Conservation (phyloP, 2,888 invertebrate species). For the Frankliniella intonsa region DNA sequence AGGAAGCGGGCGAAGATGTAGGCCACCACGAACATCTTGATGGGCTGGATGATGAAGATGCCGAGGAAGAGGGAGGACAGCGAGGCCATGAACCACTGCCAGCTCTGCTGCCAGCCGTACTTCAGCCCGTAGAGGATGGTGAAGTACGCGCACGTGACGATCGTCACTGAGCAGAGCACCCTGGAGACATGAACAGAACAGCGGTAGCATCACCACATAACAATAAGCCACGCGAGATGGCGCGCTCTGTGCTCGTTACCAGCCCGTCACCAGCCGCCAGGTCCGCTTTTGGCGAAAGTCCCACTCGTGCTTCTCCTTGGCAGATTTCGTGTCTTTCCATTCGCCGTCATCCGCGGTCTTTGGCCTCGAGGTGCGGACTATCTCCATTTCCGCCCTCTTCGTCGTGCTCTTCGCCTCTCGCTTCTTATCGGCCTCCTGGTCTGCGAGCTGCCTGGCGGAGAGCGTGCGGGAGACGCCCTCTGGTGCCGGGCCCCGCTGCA, state of each 20-base stretch:
- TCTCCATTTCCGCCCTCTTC: background rate
- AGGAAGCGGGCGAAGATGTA: background rate
- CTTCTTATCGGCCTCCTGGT: background rate
- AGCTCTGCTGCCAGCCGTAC: slow-evolving; percentile 1
- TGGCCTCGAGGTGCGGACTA: background rate
- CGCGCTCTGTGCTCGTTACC: background rate
- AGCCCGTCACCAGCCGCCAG: background rate
- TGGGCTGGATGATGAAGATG: background rate
- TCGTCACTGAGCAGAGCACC: background rate
- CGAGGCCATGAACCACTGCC: background rate
- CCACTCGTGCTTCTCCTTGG: background rate
- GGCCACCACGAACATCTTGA: background rate
- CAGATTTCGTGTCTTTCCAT: too few relatives aligned
- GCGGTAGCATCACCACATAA: too few relatives aligned
- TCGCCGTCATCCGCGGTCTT: background rate
- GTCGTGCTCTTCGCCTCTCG: background rate
- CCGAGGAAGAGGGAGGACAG: background rate
- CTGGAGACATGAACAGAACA: background rate
- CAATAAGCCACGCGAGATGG: too few relatives aligned
- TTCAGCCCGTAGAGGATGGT: slow-evolving; percentile 13
- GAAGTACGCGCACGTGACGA: background rate
- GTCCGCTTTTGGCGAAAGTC: background rate
- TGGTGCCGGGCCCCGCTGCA: too few relatives aligned
- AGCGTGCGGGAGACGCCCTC: too few relatives aligned
- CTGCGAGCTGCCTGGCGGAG: too few relatives aligned